These are phyloP conservation scores for Drosophila multiciliata DNA, from an alignment of 2,888 invertebrate species.

Conservation along the genomic window DNA sequence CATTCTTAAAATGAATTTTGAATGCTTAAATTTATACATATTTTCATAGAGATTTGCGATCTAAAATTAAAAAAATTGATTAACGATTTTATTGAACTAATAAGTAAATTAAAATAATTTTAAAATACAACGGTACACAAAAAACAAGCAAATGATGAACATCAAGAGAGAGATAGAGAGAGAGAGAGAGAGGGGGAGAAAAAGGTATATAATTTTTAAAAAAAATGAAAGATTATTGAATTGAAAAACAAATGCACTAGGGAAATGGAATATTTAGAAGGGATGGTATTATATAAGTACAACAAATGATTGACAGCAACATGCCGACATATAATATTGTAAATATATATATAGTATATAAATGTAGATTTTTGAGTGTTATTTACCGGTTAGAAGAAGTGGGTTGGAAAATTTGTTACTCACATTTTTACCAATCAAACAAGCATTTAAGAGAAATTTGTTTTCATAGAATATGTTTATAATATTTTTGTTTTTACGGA, in stretches of 20 bases:
- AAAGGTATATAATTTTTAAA: not conserved
- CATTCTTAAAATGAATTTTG: not conserved
- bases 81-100: not conserved
- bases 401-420: conserved; percentile 81
- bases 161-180: not conserved
- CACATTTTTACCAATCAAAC: conserved; percentile 85
- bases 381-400: conserved; percentile 72
- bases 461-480: conserved; percentile 70
- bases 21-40: not conserved
- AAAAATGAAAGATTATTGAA: not conserved
- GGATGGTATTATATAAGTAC: conserved; percentile 4
- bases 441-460: conserved; percentile 83
- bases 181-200: not conserved
- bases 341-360: conserved; percentile 24
- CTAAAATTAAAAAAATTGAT: not conserved
- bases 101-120: not conserved
- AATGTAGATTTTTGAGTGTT: conserved; percentile 41
- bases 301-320: conserved; percentile 49
- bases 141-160: conserved; percentile 14
- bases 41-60: not conserved
- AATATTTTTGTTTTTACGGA: conserved; percentile 54
- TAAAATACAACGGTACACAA: conserved; percentile 4
- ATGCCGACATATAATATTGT: conserved; percentile 45
- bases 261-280: conserved; percentile 3
- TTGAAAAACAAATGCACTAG: conserved; percentile 16